Percentiles rank a stretch among this genome's conserved stretches.
Conservation (phyloP, 2,797 vertebrate species). For the Pagetopsis macropterus region DNA sequence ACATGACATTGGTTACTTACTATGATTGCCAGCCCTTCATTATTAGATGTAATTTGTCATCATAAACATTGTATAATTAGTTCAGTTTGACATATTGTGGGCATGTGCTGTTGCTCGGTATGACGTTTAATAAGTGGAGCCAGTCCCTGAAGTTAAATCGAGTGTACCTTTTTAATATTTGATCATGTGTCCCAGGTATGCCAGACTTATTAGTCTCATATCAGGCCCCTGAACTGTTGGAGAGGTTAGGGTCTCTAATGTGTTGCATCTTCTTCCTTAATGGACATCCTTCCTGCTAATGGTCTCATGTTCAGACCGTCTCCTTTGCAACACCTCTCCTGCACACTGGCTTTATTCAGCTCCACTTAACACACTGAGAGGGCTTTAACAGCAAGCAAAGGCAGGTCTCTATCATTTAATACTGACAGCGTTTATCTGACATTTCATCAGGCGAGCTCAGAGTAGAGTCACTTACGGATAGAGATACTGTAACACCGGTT, state of each 20-base stretch:
- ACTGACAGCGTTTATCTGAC: slow-evolving; percentile 40
- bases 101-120: slow-evolving; percentile 28
- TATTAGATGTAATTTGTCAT: slow-evolving; percentile 66
- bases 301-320: slow-evolving; percentile 49
- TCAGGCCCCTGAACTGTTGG: slow-evolving; percentile 49
- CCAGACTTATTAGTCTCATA: slow-evolving; percentile 48
- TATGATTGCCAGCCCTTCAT: slow-evolving; percentile 53
- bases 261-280: slow-evolving; percentile 75
- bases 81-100: slow-evolving; percentile 53
- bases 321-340: slow-evolving; percentile 53
- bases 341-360: slow-evolving; percentile 54
- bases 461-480: not conserved
- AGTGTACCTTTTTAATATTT: slow-evolving; percentile 34
- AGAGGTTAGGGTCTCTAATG: slow-evolving; percentile 70
- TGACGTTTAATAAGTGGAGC: slow-evolving; percentile 46
- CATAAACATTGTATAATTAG: slow-evolving; percentile 58
- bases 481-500: slow-evolving; percentile 7
- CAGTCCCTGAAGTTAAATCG: slow-evolving; percentile 29
- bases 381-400: slow-evolving; percentile 41
- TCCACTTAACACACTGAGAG: slow-evolving; percentile 52
- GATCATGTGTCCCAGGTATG: slow-evolving; percentile 47
- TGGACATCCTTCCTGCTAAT: slow-evolving; percentile 78
- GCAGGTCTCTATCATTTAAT: slow-evolving; percentile 47
- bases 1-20: slow-evolving; percentile 52
- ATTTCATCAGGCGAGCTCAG: slow-evolving; percentile 31